Percentiles rank a stretch among this genome's conserved stretches.
These are phyloP conservation scores for Ophiodon elongatus DNA, from an alignment of 2,113 vertebrate species.

Conservation along the genomic window DNA sequence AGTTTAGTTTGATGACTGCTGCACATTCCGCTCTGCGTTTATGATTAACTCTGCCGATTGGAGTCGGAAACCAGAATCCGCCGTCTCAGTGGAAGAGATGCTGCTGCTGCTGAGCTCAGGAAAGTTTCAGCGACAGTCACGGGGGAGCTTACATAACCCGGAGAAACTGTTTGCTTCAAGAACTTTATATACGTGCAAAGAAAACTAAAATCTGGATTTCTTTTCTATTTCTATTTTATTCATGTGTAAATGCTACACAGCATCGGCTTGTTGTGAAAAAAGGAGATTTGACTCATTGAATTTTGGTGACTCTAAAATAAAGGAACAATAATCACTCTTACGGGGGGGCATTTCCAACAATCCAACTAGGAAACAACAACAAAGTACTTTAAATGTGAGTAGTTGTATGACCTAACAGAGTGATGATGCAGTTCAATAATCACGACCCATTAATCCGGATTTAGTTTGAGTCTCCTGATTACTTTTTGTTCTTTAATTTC, in stretches of 20 bases:
- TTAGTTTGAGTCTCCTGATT: conserved; percentile 38
- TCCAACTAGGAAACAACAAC: not conserved
- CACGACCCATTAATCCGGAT: conserved; percentile 22
- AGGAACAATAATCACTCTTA: not conserved
- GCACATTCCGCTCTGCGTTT: not conserved
- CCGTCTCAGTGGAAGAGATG: conserved; percentile 36
- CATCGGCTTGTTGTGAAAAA: conserved; percentile 16
- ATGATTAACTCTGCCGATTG: conserved; percentile 21
- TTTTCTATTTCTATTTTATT: not conserved
- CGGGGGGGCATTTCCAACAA: too few relatives aligned
- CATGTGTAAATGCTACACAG: conserved; percentile 11
- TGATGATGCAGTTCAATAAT: conserved; percentile 6
- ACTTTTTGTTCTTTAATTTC: conserved; percentile 22
- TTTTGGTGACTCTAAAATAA: conserved; percentile 7
- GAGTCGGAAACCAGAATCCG: not conserved
- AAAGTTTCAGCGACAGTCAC: conserved; percentile 6
- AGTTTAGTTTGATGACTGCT: not conserved
- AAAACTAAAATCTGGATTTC: not conserved
- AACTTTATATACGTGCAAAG: conserved; percentile 2
- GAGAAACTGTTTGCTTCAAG: not conserved
- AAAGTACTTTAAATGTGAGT: not conserved
- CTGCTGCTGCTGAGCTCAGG: conserved; percentile 37
- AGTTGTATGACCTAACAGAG: not conserved
- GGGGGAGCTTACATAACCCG: conserved; percentile 5
- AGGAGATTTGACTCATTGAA: not conserved